Percentiles rank a stretch among this genome's conserved stretches.
Conservation (phyloP, 2,888 invertebrate species). For the Sceliomorpha sp. region DNA sequence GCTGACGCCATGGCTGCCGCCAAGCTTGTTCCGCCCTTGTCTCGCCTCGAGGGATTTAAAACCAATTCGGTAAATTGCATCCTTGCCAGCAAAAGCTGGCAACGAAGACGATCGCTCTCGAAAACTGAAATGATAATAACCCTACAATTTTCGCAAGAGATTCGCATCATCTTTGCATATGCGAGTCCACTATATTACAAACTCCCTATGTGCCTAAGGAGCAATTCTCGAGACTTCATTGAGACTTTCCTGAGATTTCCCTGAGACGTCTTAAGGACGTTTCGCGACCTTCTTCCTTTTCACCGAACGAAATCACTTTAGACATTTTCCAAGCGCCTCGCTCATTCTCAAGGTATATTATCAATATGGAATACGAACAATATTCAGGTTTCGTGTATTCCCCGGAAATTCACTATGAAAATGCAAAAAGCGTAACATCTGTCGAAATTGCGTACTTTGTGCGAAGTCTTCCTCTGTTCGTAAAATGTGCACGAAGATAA, state of each 20-base stretch:
- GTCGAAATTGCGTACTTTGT: slow-evolving; percentile 30
- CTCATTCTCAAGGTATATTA: too few species aligned
- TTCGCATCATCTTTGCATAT: slow-evolving; percentile 38
- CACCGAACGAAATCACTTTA: too few species aligned
- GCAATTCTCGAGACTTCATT: too few species aligned
- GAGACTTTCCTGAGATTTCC: too few species aligned
- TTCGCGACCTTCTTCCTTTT: too few species aligned
- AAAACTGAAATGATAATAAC: slow-evolving; percentile 55
- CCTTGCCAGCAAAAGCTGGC: slow-evolving; percentile 56
- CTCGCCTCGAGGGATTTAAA: slow-evolving; percentile 74
- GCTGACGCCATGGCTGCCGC: slow-evolving; percentile 76
- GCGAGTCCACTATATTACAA: slow-evolving; percentile 30
- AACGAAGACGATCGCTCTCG: slow-evolving; percentile 55
- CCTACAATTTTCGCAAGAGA: slow-evolving; percentile 35
- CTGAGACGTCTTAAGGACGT: too few species aligned
- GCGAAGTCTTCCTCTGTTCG: slow-evolving; percentile 21
- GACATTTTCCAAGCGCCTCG: too few species aligned
- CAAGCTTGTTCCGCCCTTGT: slow-evolving; percentile 60
- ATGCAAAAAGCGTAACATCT: slow-evolving; percentile 31
- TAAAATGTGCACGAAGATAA: slow-evolving; percentile 10
- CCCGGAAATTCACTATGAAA: slow-evolving; percentile 14
- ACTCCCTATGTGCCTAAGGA: too few species aligned
- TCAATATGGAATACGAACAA: too few species aligned
- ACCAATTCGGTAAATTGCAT: slow-evolving; percentile 78
- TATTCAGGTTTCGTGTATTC: too few species aligned